Evolutionary conservation across 2,113 vertebrate genomes (phyloP), one percentile per base, ranked within the genome.

Genomic region (Lota lota): DNA sequence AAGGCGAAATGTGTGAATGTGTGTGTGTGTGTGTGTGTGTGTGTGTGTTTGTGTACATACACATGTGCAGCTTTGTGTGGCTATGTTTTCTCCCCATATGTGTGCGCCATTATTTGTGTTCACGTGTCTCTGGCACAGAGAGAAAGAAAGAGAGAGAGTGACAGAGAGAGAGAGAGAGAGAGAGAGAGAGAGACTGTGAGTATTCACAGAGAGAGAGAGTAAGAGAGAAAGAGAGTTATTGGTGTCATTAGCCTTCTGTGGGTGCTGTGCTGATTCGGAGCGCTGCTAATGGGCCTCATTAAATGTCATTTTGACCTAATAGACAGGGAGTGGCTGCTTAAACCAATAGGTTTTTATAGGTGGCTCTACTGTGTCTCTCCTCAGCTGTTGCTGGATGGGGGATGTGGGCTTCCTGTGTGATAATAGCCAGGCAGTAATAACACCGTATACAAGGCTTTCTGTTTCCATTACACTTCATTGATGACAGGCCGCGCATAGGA

Each of bases 291-390:
- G 87, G 87, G 81, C 66, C 87, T 90, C 89, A 93, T 93, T 93
- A 92, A 89, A 89, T 83, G 84, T 91, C 88, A 92, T 93, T 92
- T 91, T 76, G 83, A 84, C 82, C 90, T 93, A 92, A 93, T 92
- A 88, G 88, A 88, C 83, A 81, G 90, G 91, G 90, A 85, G 89
- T 88, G 89, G 91, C 56, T 81, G 82, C 79, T 88, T 91, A 89
- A 90, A 90, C 79, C 86, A 90, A 86, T 89, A 89, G 76, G 87
- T 85, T 86, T 88, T 88, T 85, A 83, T 89, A 89, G 84, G 85
- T 82, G 88, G 79, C 79, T 81, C 66, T 68, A 83, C 5, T 40
- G 36, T 88, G 89, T 87, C 86, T 88, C 78, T 81, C 66, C 70
- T 86, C 79, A 80, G 82, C 82, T 83, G 79, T 79, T 85, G 70